phyloP scores from a whole-genome alignment of 2,113 vertebrate species.

The Vidua macroura region DNA sequence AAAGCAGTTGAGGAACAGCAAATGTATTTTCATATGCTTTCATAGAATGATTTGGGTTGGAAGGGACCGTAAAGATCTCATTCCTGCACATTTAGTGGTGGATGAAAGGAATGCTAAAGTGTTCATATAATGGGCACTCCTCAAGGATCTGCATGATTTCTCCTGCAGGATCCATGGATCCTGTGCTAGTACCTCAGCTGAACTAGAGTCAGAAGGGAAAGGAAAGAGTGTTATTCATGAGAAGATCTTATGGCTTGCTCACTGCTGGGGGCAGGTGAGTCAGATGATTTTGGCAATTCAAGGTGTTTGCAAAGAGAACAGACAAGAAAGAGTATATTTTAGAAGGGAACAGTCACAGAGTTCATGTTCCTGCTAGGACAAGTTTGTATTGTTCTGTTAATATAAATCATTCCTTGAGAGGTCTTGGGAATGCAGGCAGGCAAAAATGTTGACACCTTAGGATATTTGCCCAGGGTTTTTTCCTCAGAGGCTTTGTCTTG shows the following conservation, averaged over 20 bases:
- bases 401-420: not conserved
- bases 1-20: not conserved
- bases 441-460: not conserved
- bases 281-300: not conserved
- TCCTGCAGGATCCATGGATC: not conserved
- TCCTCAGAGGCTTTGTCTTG: not conserved
- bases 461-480: constrained; percentile 18
- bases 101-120: not conserved
- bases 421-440: not conserved
- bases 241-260: not conserved
- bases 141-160: not conserved
- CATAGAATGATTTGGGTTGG: not conserved
- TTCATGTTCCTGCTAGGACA: constrained; percentile 29
- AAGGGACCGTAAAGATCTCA: not conserved
- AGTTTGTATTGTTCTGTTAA: constrained; percentile 36
- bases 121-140: not conserved
- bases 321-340: not conserved
- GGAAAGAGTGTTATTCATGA: not conserved
- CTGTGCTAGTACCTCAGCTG: not conserved
- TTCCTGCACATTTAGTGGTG: not conserved
- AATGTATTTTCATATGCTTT: not conserved
- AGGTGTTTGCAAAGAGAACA: not conserved
- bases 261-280: not conserved
- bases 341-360: not conserved
- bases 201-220: not conserved